Conservation (phyloP, 2,797 vertebrate genomes). For the Premnoplex brunnescens region DNA sequence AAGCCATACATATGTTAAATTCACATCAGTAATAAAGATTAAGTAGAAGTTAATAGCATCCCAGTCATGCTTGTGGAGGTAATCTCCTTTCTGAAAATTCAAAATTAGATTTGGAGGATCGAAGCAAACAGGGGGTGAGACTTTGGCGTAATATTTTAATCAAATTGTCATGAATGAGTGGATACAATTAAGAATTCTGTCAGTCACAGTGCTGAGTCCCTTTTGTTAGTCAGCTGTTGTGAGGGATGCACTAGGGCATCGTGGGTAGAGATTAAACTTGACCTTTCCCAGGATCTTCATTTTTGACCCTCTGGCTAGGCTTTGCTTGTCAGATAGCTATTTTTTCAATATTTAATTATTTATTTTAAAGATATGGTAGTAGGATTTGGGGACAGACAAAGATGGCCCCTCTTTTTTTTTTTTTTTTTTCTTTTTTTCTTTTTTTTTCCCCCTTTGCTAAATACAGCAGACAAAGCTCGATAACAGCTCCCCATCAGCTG, state of each 20-base stretch:
- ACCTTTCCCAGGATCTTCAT: slow-evolving; percentile 81
- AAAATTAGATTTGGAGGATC: slow-evolving; percentile 98
- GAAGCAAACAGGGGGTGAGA: slow-evolving; percentile 99
- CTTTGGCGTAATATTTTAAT: slow-evolving; percentile 99
- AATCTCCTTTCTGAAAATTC: slow-evolving; percentile 98
- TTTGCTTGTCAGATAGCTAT: slow-evolving; percentile 71
- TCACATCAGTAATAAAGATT: slow-evolving; percentile 96
- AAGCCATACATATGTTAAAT: slow-evolving; percentile 95
- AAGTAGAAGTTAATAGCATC: slow-evolving; percentile 97
- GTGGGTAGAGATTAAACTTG: slow-evolving; percentile 78
- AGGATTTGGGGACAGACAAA: neutral
- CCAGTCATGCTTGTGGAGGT: slow-evolving; percentile 95
- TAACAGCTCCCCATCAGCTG: neutral
- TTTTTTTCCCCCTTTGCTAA: neutral
- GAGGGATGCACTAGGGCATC: slow-evolving; percentile 75
- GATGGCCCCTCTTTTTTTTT: neutral
- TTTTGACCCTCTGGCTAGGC: slow-evolving; percentile 77
- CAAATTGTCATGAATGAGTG: slow-evolving; percentile 99
- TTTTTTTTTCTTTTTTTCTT: rapidly evolving
- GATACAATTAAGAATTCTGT: slow-evolving; percentile 99
- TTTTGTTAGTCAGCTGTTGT: slow-evolving; percentile 86
- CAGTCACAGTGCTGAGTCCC: slow-evolving; percentile 90
- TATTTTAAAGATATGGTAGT: neutral
- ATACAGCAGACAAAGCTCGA: neutral
- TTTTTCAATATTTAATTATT: neutral